Evolutionary conservation across 2,113 vertebrate genomes (phyloP).

Genomic region (Bubalus kerabau): DNA sequence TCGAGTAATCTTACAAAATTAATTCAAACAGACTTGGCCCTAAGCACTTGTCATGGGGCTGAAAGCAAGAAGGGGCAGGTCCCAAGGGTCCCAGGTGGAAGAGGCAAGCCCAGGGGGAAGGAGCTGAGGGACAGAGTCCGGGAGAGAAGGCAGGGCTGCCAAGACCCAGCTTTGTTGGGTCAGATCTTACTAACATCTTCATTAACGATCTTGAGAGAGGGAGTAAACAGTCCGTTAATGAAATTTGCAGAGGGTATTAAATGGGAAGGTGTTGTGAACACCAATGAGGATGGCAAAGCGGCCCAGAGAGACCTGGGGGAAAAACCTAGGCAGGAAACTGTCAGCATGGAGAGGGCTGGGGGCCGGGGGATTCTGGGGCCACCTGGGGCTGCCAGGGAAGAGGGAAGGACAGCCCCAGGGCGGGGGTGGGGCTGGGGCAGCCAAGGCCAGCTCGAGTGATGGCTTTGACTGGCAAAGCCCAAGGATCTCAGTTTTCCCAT

Average conservation of each 20-base stretch:
- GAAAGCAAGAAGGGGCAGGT: not conserved
- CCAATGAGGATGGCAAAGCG: conserved; percentile 44
- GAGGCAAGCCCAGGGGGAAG: not conserved
- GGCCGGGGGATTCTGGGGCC: not conserved
- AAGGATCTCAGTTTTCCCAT: not conserved
- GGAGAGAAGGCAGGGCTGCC: not conserved
- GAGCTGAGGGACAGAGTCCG: not conserved
- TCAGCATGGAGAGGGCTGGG: not conserved
- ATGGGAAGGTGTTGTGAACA: conserved; percentile 67
- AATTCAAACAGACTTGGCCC: conserved; percentile 69
- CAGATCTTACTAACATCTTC: conserved; percentile 65
- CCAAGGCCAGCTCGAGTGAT: not conserved
- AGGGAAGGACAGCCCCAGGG: not conserved
- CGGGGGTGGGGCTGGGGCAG: not conserved
- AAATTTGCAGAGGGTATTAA: conserved; percentile 73
- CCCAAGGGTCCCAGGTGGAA: not conserved
- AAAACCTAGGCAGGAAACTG: not conserved
- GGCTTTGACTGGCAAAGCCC: not conserved
- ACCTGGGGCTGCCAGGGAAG: not conserved
- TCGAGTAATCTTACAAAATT: conserved; percentile 68
- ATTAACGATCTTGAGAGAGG: conserved; percentile 71
- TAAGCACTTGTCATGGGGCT: conserved; percentile 51
- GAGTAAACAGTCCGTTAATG: conserved; percentile 71
- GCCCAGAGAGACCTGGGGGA: conserved; percentile 17
- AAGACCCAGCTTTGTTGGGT: not conserved